These are phyloP conservation scores for Muscidifurax raptorellus DNA, from an alignment of 1,140 invertebrate genomes.

Conservation along the genomic window DNA sequence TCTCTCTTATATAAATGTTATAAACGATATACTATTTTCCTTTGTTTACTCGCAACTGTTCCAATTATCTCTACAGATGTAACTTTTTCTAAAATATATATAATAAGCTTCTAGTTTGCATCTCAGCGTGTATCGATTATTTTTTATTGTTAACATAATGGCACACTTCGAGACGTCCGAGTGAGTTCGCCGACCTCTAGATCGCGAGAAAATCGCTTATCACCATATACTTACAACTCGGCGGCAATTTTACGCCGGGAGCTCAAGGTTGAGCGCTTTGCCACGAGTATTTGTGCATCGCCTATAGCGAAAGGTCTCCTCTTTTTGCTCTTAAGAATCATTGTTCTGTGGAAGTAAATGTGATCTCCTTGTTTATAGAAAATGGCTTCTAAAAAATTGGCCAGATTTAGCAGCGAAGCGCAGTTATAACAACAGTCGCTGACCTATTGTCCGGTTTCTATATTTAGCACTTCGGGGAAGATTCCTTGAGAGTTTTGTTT, in stretches of 20 bases:
- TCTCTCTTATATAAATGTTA: too few relatives aligned
- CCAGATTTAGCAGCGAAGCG: not conserved
- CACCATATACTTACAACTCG: not conserved
- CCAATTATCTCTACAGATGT: too few relatives aligned
- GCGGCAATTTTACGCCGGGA: not conserved
- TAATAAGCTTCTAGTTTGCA: not conserved
- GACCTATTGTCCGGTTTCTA: not conserved
- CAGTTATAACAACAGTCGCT: not conserved
- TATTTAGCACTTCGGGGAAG: not conserved
- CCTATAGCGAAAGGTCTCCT: constrained; percentile 2
- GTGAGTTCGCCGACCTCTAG: not conserved
- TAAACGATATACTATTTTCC: too few relatives aligned
- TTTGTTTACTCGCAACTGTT: too few relatives aligned
- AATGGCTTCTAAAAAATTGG: not conserved
- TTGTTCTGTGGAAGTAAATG: not conserved
- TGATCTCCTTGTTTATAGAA: not conserved
- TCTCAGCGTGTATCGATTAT: not conserved
- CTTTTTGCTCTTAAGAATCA: constrained; percentile 5
- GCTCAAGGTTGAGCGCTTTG: not conserved
- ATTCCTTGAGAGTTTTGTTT: not conserved
- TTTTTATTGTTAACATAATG: constrained; percentile 12
- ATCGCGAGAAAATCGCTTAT: constrained; percentile 27
- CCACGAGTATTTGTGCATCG: not conserved
- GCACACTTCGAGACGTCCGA: constrained; percentile 3
- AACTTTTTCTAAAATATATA: too few relatives aligned